Percentiles rank a stretch among this genome's conserved stretches.
Evolutionary conservation across 2,113 vertebrate genomes (phyloP).

Genomic region (Megaceryle maxima): DNA sequence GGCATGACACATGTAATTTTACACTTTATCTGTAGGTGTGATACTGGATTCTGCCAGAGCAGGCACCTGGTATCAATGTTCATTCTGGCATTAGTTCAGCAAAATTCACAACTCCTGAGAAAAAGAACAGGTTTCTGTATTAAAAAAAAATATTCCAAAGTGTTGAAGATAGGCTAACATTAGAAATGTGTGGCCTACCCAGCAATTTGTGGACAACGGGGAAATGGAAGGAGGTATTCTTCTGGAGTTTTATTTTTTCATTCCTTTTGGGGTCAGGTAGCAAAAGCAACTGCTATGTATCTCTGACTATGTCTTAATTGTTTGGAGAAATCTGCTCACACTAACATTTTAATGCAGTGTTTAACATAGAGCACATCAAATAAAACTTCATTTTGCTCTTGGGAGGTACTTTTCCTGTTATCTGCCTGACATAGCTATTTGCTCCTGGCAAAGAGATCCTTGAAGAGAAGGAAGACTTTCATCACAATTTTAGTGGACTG

Average conservation of each 20-base stretch:
- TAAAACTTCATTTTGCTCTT: slow-evolving; percentile 36
- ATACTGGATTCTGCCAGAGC: slow-evolving; percentile 67
- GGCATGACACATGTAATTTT: slow-evolving; percentile 72
- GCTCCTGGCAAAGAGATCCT: slow-evolving; percentile 17
- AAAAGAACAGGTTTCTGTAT: background rate
- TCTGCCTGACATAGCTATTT: slow-evolving; percentile 33
- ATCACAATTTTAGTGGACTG: slow-evolving; percentile 16
- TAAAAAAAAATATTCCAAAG: background rate
- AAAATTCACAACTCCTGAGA: slow-evolving; percentile 43
- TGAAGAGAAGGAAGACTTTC: slow-evolving; percentile 31
- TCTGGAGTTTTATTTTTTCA: background rate
- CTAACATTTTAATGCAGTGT: background rate
- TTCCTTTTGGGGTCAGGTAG: background rate
- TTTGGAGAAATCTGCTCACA: background rate
- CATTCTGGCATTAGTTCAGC: slow-evolving; percentile 68
- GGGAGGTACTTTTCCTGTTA: slow-evolving; percentile 1
- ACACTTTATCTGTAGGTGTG: slow-evolving; percentile 74
- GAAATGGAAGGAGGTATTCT: background rate
- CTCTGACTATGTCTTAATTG: background rate
- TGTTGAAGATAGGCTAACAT: background rate
- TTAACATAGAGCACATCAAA: slow-evolving; percentile 20
- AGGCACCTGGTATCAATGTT: slow-evolving; percentile 76
- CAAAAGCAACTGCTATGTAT: background rate
- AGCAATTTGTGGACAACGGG: background rate
- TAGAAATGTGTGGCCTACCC: background rate